Evolutionary conservation across 1,140 invertebrate species (phyloP).

Genomic region (Batillaria attramentaria): DNA sequence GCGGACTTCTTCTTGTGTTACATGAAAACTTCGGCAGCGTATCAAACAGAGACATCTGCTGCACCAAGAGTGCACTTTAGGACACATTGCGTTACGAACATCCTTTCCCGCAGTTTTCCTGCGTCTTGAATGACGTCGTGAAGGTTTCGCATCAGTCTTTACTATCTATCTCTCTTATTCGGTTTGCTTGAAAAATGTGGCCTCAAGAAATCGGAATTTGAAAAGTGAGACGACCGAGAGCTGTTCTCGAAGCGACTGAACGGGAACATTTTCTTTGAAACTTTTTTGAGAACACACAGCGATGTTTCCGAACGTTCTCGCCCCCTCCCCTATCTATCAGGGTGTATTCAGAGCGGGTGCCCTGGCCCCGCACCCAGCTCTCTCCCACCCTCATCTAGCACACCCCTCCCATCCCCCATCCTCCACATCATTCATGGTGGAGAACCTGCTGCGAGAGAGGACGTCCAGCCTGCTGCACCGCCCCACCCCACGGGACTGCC

Average conservation of each 20-base stretch:
- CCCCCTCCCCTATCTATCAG: constrained; percentile 59
- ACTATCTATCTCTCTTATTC: too few relatives aligned
- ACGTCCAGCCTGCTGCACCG: constrained; percentile 43
- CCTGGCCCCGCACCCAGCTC: constrained; percentile 6
- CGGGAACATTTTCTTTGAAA: not conserved
- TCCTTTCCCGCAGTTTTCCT: too few relatives aligned
- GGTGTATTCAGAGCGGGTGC: constrained; percentile 49
- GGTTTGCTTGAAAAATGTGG: not conserved
- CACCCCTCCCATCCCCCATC: constrained; percentile 36
- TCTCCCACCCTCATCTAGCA: not conserved
- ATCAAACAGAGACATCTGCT: too few relatives aligned
- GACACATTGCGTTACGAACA: too few relatives aligned
- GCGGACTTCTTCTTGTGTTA: too few relatives aligned
- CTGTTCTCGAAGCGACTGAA: not conserved
- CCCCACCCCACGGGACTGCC: constrained; percentile 38
- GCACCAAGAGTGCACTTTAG: too few relatives aligned
- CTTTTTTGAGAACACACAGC: constrained; percentile 9
- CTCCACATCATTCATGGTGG: constrained; percentile 73
- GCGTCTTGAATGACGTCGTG: not conserved
- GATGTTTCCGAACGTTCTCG: constrained; percentile 59
- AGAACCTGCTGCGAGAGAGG: constrained; percentile 74
- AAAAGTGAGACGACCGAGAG: not conserved
- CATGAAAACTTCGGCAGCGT: too few relatives aligned
- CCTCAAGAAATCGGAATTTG: not conserved
- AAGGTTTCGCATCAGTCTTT: not conserved